These are phyloP conservation scores for Colistium nudipinnis DNA, from an alignment of 2,113 vertebrate genomes.

Conservation along the genomic window DNA sequence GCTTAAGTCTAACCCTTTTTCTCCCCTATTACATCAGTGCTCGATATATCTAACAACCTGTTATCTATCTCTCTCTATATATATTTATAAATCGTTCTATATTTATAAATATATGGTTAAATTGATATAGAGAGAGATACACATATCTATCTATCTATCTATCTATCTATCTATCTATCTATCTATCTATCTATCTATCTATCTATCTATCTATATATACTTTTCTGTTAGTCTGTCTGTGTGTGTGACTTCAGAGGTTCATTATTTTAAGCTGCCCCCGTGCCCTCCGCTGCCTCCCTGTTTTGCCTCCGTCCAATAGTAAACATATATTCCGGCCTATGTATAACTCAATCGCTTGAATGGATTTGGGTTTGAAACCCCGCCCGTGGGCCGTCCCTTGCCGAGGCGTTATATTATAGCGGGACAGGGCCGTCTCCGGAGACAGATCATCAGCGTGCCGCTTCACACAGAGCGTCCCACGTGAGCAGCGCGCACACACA, in stretches of 20 bases:
- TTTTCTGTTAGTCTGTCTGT: background rate
- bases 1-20: too few species aligned
- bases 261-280: constrained; percentile 39
- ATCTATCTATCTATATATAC: background rate
- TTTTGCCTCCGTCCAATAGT: constrained; percentile 49
- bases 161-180: background rate
- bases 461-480: constrained; percentile 54
- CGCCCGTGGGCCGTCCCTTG: constrained; percentile 76
- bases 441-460: constrained; percentile 69
- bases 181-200: background rate
- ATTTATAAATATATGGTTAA: too few species aligned
- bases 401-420: constrained; percentile 74
- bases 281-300: constrained; percentile 3
- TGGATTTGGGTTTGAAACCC: constrained; percentile 59
- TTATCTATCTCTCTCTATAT: too few species aligned
- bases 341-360: constrained; percentile 65
- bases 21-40: too few species aligned
- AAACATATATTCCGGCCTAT: constrained; percentile 62
- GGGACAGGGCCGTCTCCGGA: constrained; percentile 76
- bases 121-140: too few species aligned
- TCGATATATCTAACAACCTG: too few species aligned
- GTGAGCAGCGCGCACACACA: constrained; percentile 47
- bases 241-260: background rate
- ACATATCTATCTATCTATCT: too few species aligned
- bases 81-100: too few species aligned